phyloP scores from a whole-genome alignment of 2,888 invertebrate species.

The Anorthoa munda region DNA sequence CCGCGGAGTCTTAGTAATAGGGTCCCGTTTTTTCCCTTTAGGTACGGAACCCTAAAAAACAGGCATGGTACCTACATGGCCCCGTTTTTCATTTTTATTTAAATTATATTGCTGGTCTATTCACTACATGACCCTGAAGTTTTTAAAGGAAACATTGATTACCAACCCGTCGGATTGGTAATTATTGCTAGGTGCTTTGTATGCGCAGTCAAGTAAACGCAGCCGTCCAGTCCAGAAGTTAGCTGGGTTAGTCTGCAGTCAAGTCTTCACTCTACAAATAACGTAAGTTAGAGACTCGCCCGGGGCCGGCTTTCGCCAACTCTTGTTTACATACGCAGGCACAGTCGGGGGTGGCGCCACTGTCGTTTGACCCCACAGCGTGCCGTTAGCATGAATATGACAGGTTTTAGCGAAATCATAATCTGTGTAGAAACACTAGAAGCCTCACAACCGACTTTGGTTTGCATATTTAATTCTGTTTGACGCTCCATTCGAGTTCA shows the following conservation, averaged over 20 bases:
- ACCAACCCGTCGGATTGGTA: constrained; percentile 19
- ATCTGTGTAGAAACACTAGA: constrained; percentile 73
- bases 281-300: constrained; percentile 77
- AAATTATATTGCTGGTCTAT: background rate
- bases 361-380: constrained; percentile 49
- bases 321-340: constrained; percentile 77
- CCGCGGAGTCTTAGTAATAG: no score
- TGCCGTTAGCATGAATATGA: constrained; percentile 73
- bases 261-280: constrained; percentile 80
- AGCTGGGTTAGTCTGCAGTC: constrained; percentile 78
- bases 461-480: constrained; percentile 72
- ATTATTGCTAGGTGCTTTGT: constrained; percentile 49
- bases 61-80: no score
- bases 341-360: constrained; percentile 73
- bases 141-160: background rate
- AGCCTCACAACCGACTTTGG: constrained; percentile 65
- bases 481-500: constrained; percentile 55
- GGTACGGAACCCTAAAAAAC: no score
- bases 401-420: constrained; percentile 81
- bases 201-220: constrained; percentile 60
- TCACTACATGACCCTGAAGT: background rate
- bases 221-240: constrained; percentile 73
- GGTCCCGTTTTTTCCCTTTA: no score
- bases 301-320: constrained; percentile 78
- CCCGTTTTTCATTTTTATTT: no score